Conservation (phyloP, 2,113 vertebrate genomes). For the Origma solitaria region DNA sequence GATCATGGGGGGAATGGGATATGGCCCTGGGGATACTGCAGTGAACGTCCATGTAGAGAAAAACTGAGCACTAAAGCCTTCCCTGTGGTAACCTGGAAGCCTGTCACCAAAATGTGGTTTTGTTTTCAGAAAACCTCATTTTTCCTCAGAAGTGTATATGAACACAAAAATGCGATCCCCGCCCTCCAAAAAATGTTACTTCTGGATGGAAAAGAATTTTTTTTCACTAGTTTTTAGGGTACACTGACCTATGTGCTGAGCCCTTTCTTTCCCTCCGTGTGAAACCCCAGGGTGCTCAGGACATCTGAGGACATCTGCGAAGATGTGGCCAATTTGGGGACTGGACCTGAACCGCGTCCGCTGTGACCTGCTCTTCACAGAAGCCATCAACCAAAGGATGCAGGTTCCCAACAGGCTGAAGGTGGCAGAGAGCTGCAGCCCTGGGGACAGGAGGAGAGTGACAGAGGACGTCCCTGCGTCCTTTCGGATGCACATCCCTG, state of each 20-base stretch:
- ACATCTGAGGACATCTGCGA: background rate
- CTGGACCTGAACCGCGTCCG: background rate
- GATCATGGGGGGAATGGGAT: accelerated
- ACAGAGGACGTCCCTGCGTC: slow-evolving; percentile 34
- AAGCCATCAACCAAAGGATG: slow-evolving; percentile 75
- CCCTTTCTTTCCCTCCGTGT: background rate
- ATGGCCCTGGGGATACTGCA: background rate
- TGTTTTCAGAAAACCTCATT: background rate
- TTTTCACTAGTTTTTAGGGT: background rate
- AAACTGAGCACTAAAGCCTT: background rate
- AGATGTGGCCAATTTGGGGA: slow-evolving; percentile 6
- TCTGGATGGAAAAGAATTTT: background rate
- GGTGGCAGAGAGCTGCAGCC: slow-evolving; percentile 9
- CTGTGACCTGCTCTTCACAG: slow-evolving; percentile 67
- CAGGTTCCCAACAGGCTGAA: slow-evolving; percentile 73
- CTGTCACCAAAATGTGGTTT: background rate
- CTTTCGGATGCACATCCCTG: slow-evolving; percentile 75
- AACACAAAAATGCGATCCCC: background rate
- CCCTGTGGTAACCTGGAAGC: background rate
- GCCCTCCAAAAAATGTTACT: background rate
- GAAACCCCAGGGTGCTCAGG: background rate
- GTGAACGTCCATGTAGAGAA: accelerated
- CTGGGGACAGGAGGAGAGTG: background rate
- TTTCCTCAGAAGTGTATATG: background rate
- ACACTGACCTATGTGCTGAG: background rate